Percentiles rank a stretch among this genome's conserved stretches.
phyloP scores from a whole-genome alignment of 2,888 invertebrate genomes.

The Scotopteryx bipunctaria region DNA sequence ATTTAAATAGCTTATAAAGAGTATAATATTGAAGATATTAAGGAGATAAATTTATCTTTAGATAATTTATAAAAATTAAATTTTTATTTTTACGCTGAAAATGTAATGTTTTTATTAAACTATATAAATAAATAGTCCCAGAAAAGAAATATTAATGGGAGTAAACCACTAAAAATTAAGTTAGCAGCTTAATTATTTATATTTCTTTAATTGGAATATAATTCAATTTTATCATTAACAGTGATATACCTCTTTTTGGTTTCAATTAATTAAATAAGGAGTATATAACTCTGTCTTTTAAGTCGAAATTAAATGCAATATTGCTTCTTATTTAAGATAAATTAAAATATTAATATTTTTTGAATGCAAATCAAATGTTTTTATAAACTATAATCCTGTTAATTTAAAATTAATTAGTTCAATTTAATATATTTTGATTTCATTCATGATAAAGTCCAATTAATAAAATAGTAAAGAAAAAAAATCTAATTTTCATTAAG shows the following conservation, averaged over 20 bases:
- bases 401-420: slow-evolving; percentile 53
- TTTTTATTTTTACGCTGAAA: slow-evolving; percentile 86
- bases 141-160: slow-evolving; percentile 80
- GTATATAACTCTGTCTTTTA: slow-evolving; percentile 70
- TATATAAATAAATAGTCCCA: slow-evolving; percentile 79
- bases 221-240: slow-evolving; percentile 86
- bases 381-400: slow-evolving; percentile 63
- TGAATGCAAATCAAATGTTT: slow-evolving; percentile 73
- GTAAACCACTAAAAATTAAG: slow-evolving; percentile 82
- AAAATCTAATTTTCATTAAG: slow-evolving; percentile 60
- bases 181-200: slow-evolving; percentile 85
- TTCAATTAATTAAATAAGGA: slow-evolving; percentile 83
- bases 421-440: slow-evolving; percentile 72
- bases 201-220: slow-evolving; percentile 83
- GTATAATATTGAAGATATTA: slow-evolving; percentile 72
- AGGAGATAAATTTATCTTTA: slow-evolving; percentile 57
- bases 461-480: slow-evolving; percentile 81
- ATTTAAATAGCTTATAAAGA: slow-evolving; percentile 69
- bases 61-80: slow-evolving; percentile 57
- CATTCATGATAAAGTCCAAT: slow-evolving; percentile 69
- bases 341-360: slow-evolving; percentile 62
- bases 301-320: slow-evolving; percentile 74
- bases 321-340: slow-evolving; percentile 84
- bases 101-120: slow-evolving; percentile 86
- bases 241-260: slow-evolving; percentile 86